Evolutionary conservation across 2,797 vertebrate genomes (phyloP).

Genomic region (Xyrichtys novacula): DNA sequence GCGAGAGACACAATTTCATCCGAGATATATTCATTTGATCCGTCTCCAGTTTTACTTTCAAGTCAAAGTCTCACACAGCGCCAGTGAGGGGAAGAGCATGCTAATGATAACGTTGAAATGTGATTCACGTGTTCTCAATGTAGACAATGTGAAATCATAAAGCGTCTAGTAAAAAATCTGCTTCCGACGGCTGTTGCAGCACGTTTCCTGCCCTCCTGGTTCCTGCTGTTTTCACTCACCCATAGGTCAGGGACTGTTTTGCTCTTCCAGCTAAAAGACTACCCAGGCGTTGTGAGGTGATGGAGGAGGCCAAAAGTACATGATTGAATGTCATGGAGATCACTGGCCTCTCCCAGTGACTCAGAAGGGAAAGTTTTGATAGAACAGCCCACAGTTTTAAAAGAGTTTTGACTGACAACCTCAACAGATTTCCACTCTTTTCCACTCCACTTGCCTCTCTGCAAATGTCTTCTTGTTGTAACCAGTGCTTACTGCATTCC

Average conservation of each 20-base stretch:
- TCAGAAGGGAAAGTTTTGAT: slow-evolving; percentile 44
- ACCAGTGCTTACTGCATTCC: background rate
- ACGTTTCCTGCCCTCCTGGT: slow-evolving; percentile 12
- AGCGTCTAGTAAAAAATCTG: slow-evolving; percentile 11
- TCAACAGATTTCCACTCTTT: background rate
- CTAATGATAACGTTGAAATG: no score
- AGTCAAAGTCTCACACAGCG: background rate
- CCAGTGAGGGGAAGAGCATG: background rate
- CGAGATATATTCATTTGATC: background rate
- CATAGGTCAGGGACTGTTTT: slow-evolving; percentile 57
- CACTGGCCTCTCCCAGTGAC: slow-evolving; percentile 44
- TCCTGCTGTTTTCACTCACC: slow-evolving; percentile 55
- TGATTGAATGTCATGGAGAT: slow-evolving; percentile 74
- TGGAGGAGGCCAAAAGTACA: slow-evolving; percentile 59
- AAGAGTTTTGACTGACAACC: background rate
- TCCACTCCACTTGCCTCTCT: background rate
- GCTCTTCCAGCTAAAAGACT: slow-evolving; percentile 49
- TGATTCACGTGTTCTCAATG: slow-evolving; percentile 7
- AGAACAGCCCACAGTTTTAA: slow-evolving; percentile 20
- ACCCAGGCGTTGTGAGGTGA: slow-evolving; percentile 59
- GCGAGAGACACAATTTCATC: background rate
- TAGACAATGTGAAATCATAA: slow-evolving; percentile 23
- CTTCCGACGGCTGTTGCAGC: slow-evolving; percentile 20
- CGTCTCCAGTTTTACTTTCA: background rate
- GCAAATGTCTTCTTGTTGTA: background rate